Base-by-base conservation (phyloP, 2,113 vertebrate genomes). In the Colius striatus region DNA sequence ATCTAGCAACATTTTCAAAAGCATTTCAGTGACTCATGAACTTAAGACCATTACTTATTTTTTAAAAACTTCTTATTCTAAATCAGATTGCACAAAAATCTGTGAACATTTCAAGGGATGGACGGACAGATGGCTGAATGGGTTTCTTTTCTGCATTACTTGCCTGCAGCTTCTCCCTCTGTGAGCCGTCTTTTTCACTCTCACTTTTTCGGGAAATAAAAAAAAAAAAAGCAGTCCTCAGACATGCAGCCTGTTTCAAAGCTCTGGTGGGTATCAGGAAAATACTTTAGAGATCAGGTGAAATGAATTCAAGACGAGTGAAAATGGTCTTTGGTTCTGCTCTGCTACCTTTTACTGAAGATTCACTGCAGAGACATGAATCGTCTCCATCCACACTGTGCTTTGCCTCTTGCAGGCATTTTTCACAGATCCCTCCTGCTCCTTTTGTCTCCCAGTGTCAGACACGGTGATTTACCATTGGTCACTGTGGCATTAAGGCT, bases 311-410 rank as follows among this genome's bases (percentile, higher is more conserved):
- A 95, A 95, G 91, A 92, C 4, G 55, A 96, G 80, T 70, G 89
- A 94, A 97, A 97, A 96, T 89, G 92, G 84, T 91, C 93, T 95
- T 95, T 94, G 88, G 96, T 97, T 97, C 94, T 97, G 96, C 94
- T 96, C 95, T 88, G 91, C 84, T 95, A 85, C 93, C 76, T 97
- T 94, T 96, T 93, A 91, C 91, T 91, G 68, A 97, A 96, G 91
- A 96, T 92, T 93, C 90, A 87, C 87, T 96, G 88, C 81, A 92
- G 80, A 96, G 96, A 95, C 0, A 34, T 51, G 62, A 82, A 96
- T 98, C 96, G 96, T 71, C 87, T 91, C 78, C 73, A 79, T 85
- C 83, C 71, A 62, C 5, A 41, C 75, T 23, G 65, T 47, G 43
- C 92, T 96, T 92, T 16, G 48, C 43, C 89, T 74, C 82, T 96